Percentiles rank a stretch among this genome's conserved stretches.
phyloP scores from a whole-genome alignment of 1,140 invertebrate genomes.

The Eriocheir sinensis region DNA sequence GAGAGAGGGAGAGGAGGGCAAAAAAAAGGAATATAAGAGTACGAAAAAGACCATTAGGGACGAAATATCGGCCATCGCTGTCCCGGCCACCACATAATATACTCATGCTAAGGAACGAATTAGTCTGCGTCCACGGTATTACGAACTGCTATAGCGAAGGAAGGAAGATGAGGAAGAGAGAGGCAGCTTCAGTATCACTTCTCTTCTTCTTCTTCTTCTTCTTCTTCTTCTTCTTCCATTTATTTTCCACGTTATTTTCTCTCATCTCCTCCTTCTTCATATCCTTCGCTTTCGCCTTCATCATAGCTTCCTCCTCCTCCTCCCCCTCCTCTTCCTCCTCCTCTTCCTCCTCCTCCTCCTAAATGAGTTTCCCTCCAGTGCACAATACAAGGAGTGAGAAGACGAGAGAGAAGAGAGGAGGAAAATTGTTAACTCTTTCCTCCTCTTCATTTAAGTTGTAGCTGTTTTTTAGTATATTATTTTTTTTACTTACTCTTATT shows the following conservation, averaged over 20 bases:
- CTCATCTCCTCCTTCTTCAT: no score
- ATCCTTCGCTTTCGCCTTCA: no score
- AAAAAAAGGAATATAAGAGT: slow-evolving; percentile 5
- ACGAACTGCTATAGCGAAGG: not conserved
- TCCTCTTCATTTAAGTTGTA: not conserved
- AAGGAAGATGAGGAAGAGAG: not conserved
- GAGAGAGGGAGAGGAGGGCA: not conserved
- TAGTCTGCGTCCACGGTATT: not conserved
- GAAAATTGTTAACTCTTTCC: not conserved
- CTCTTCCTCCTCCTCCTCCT: not conserved
- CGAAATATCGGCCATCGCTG: slow-evolving; percentile 12
- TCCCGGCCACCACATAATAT: slow-evolving; percentile 14
- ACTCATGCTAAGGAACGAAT: not conserved
- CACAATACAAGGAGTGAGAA: no score
- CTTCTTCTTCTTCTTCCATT: not conserved
- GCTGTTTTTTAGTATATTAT: not conserved
- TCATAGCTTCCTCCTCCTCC: no score
- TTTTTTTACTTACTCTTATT: not conserved
- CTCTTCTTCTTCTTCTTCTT: not conserved
- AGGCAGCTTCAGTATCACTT: not conserved
- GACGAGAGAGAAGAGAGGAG: no score
- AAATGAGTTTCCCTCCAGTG: not conserved
- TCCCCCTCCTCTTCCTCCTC: not conserved
- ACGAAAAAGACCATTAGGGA: slow-evolving; percentile 8
- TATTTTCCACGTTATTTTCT: not conserved